These are phyloP conservation scores for Acropternis orthonyx DNA, from an alignment of 2,797 vertebrate species.

Conservation along the genomic window DNA sequence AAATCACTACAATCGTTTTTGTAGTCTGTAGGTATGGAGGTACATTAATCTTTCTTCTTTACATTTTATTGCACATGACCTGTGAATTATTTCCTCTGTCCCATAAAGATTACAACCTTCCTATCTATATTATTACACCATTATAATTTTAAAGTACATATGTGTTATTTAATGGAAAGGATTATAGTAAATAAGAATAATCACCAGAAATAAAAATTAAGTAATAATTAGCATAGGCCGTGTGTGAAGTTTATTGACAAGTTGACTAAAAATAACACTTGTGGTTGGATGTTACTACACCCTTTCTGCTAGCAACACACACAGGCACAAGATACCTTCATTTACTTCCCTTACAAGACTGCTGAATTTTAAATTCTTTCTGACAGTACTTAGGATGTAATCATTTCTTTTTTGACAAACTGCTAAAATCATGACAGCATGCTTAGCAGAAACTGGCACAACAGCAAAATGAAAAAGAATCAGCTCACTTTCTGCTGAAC, in stretches of 20 bases:
- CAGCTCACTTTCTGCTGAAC: slow-evolving; percentile 56
- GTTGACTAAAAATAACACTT: not conserved
- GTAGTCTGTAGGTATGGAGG: not conserved
- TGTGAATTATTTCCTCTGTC: not conserved
- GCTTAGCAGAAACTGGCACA: slow-evolving; percentile 49
- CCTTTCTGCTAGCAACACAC: not conserved
- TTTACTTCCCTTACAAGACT: slow-evolving; percentile 3
- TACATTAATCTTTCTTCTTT: not conserved
- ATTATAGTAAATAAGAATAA: not conserved
- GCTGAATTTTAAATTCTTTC: slow-evolving; percentile 41
- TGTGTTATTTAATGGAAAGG: not conserved
- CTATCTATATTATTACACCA: not conserved
- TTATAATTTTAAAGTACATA: not conserved
- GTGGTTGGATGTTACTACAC: not conserved
- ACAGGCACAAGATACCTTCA: not conserved
- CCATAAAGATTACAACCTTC: not conserved
- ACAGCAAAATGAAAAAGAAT: slow-evolving; percentile 41
- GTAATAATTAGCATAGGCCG: not conserved
- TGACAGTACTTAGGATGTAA: not conserved
- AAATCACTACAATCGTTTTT: not conserved
- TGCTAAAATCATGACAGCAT: slow-evolving; percentile 40
- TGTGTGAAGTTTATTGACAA: slow-evolving; percentile 19
- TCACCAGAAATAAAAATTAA: slow-evolving; percentile 28
- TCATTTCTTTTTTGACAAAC: slow-evolving; percentile 36
- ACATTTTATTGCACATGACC: not conserved